A percentile compares a stretch with the other conserved stretches of the same genome.
Evolutionary conservation across 2,113 vertebrate genomes (phyloP).

Genomic region (Mobula hypostoma): DNA sequence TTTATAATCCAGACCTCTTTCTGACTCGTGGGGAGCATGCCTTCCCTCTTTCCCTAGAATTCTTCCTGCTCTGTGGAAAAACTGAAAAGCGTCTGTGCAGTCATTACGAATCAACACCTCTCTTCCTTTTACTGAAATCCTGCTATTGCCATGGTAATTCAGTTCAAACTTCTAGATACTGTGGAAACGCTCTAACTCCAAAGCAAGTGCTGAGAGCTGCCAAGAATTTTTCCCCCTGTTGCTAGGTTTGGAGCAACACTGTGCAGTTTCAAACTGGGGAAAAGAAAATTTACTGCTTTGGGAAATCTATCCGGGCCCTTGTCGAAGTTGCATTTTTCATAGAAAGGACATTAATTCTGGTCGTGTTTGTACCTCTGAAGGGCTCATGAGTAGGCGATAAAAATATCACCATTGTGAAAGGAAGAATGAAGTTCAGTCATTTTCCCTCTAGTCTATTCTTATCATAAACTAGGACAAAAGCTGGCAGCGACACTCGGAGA

Average conservation of each 20-base stretch:
- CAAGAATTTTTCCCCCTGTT: neutral
- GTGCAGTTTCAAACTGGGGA: neutral
- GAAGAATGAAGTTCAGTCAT: neutral
- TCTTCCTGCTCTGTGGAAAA: neutral
- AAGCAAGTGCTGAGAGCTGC: slow-evolving; percentile 17
- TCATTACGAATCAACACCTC: neutral
- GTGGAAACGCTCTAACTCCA: slow-evolving; percentile 32
- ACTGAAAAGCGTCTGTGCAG: slow-evolving; percentile 6
- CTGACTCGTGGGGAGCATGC: neutral
- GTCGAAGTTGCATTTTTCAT: neutral
- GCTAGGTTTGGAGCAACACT: neutral
- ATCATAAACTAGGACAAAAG: slow-evolving; percentile 13
- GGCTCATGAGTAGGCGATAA: neutral
- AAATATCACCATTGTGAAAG: neutral
- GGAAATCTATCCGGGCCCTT: slow-evolving; percentile 6
- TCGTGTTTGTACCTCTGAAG: slow-evolving; percentile 1
- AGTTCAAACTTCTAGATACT: slow-evolving; percentile 10
- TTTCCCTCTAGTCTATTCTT: slow-evolving; percentile 1
- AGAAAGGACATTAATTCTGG: neutral
- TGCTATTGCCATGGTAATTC: neutral
- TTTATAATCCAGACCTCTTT: neutral
- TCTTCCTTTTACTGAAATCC: neutral
- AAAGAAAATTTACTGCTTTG: neutral
- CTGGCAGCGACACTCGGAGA: neutral
- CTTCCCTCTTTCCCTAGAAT: neutral